Base-by-base conservation (phyloP, 2,797 vertebrate genomes). In the Melanogrammus aeglefinus region DNA sequence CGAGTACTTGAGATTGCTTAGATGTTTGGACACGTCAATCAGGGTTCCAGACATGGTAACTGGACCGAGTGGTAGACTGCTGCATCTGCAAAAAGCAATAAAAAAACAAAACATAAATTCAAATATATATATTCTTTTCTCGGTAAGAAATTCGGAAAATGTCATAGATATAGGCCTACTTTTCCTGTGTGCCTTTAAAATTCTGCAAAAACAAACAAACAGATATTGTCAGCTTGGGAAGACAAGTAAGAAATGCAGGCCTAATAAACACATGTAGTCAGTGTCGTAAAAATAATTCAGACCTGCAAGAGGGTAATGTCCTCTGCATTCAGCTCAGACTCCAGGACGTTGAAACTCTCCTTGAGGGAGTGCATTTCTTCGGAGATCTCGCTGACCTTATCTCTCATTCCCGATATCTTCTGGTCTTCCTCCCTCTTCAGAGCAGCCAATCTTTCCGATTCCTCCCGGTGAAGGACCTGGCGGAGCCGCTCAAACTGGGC, bases 1-100 rank as follows among this genome's bases (percentile, higher is more conserved):
- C 76, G 78, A 87, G 83, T 91, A 93, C 77, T 94, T 93, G 3
- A 95, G 91, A 86, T 94, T 94, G 77, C 85, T 87, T 69, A 94
- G 83, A 82, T 94, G 92, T 27, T 90, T 88, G 8, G 91, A 81
- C 36, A 92, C 87, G 6, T 94, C 92, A 13, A 94, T 83, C 80
- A 94, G 84, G 6, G 84, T 72, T 5, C 91, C 91, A 0, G 89
- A 81, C 85, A 89, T 86, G 82, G 78, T 35, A 41, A 92, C 86
- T 21, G 88, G 85, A 71, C 77, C 86, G 2, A 84, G 77, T 0
- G 70, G 14, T 2, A 76, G 10, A 74, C 72, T 88, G 81, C 81
- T 82, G 29, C 84, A 75, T 80, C 93, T 95, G 86, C 73, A 73
- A 21, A 82, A 24, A 79, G 74, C 0, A 82, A 12, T 51, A n/a